Base-by-base conservation (phyloP, 2,888 invertebrate genomes). In the Trichogramma dendrolimi region DNA sequence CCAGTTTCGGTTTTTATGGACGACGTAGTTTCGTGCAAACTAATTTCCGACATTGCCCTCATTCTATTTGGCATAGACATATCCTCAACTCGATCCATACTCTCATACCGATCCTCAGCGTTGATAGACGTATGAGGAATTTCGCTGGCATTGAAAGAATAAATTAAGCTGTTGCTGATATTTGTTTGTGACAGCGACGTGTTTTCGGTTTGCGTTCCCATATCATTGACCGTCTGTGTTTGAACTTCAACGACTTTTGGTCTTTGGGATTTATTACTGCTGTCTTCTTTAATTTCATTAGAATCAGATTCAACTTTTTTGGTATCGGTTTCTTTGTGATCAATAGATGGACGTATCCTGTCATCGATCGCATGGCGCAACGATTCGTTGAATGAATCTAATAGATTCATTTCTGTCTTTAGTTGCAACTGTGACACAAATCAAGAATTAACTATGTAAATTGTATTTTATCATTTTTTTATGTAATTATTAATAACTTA, bases 351-450 rank as follows among this genome's bases (percentile, higher is more conserved):
- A 73, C 65, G 68, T 58, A 72, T 71, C 67, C 84, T 81, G 73
- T 86, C 85, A 47, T 83, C 82, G 64, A 81, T 80, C 44, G 85
- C 80, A 72, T 85, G 85, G 51, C 81, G 77, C 41, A 85, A 71
- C 0, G 85, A 85, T 71, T 85, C 82, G 63, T 86, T 84, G 70
- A 85, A 83, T 54, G 85, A 83, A 68, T 86, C 86, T 48, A 86
- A 73, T 51, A 85, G 79, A 74, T 84, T 84, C 53, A 86, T 79
- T 75, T 86, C 86, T 0, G 85, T 83, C 72, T 84, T 83, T 70
- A 86, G 83, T 71, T 84, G 83, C 69, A 83, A 79, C 73, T 85
- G 84, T 55, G 86, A 62, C 49, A 49, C 11, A 40, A 60, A 11
- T 10, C 11, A 48, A 43, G 50, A 53, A 49, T 49, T 11, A n/a